Conservation (phyloP, 1,140 invertebrate species). For the Heterodera schachtii region DNA sequence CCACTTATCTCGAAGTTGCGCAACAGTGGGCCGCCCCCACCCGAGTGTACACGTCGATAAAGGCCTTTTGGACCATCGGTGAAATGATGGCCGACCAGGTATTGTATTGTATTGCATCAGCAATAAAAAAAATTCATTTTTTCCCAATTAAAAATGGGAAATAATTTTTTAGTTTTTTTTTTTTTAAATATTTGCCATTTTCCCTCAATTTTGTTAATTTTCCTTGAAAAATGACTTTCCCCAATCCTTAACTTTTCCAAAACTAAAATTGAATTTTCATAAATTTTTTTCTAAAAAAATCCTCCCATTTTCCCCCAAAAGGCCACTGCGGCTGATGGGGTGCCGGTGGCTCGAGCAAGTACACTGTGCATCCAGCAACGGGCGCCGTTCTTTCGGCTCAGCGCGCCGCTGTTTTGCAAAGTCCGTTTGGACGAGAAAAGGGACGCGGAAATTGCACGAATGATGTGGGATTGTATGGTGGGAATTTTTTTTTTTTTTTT, state of each 20-base stretch:
- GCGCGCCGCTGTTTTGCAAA: conserved; percentile 75
- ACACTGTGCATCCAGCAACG: conserved; percentile 84
- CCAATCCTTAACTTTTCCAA: no score
- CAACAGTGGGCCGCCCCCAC: conserved; percentile 17
- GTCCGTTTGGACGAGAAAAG: conserved; percentile 69
- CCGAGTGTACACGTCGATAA: conserved; percentile 13
- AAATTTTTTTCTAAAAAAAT: no score
- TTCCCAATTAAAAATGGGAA: no score
- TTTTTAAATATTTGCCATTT: no score
- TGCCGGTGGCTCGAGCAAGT: no score
- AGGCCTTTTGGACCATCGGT: conserved; percentile 19
- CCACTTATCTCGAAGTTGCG: conserved; percentile 24
- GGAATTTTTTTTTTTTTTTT: no score
- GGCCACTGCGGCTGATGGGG: conserved; percentile 84
- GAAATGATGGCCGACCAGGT: conserved; percentile 28
- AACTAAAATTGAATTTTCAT: no score
- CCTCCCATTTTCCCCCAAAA: conserved; percentile 65
- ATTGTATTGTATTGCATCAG: neutral
- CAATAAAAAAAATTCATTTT: no score
- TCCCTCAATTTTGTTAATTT: no score
- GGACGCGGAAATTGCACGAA: conserved; percentile 56
- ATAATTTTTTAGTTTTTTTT: no score
- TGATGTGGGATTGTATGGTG: conserved; percentile 65
- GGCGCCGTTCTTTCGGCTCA: conserved; percentile 78
- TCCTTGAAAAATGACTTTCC: no score